Evolutionary conservation across 2,113 vertebrate genomes (phyloP), one percentile per base, ranked within the genome.

Genomic region (Neotoma lepida): DNA sequence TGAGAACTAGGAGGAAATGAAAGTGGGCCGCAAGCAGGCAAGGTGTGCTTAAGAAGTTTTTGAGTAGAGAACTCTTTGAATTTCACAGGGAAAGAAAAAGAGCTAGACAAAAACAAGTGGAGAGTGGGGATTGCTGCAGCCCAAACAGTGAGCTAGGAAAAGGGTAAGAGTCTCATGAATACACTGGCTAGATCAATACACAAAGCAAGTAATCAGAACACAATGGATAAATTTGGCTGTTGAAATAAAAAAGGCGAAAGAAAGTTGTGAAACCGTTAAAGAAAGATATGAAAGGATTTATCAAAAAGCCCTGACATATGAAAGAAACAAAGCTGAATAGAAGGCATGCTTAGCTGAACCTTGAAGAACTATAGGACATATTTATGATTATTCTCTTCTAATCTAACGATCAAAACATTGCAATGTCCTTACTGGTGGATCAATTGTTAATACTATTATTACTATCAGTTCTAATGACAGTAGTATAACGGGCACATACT

Each of bases 1-100:
- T 96, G 74, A 96, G 35, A 91, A 88, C 35, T 24, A 92, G 85
- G 49, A 91, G 81, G 39, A 77, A 95, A 96, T 88, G 51, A 94
- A 97, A 91, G 80, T 76, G 33, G 20, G 46, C 86, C 33, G 68
- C 9, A 84, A 85, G 58, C 51, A 85, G 88, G 68, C 7, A 2
- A 85, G 90, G 94, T 90, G 41, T 93, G 46, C 66, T 71, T 82
- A 88, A 91, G 71, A 90, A 96, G 28, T 90, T 91, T 85, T 56
- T 77, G 80, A 96, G 30, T 66, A 94, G 66, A 90, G 73, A 92
- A 90, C 46, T 94, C 71, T 61, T 61, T 94, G 33, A 94, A 93
- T 92, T 94, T 97, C 63, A 88, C 15, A 84, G 61, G 24, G 12
- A 73, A 93, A 58, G 18, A 77, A 90, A 95, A 73, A 78, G 46